Conservation (phyloP, 2,113 vertebrate genomes). For the Serranochromis macrocephalus region DNA sequence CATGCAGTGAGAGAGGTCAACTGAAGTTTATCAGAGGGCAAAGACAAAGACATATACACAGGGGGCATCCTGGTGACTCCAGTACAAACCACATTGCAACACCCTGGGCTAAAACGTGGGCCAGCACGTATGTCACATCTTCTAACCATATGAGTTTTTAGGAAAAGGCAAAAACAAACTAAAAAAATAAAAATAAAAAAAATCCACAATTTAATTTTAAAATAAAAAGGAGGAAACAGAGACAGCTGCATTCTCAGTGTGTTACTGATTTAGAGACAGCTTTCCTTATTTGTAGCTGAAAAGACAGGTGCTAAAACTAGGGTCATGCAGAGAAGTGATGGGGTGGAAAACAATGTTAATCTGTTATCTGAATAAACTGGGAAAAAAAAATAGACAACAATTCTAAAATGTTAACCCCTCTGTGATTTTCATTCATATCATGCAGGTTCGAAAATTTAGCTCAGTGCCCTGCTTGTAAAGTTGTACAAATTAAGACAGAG, state of each 20-base stretch:
- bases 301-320: background rate
- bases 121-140: background rate
- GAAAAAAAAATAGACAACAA: background rate
- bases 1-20: background rate
- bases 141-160: background rate
- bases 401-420: background rate
- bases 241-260: background rate
- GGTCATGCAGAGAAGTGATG: background rate
- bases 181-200: background rate
- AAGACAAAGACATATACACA: background rate
- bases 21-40: constrained; percentile 25
- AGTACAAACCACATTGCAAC: background rate
- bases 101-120: background rate
- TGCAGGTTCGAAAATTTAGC: background rate
- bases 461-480: background rate
- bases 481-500: background rate
- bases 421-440: background rate
- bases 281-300: background rate
- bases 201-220: background rate
- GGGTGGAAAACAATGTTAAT: background rate
- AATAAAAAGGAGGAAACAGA: background rate
- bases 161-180: background rate
- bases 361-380: background rate
- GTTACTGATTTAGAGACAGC: background rate
- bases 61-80: background rate